Evolutionary conservation across 2,888 invertebrate species (phyloP).

Genomic region (Zygogramma bicolorata): DNA sequence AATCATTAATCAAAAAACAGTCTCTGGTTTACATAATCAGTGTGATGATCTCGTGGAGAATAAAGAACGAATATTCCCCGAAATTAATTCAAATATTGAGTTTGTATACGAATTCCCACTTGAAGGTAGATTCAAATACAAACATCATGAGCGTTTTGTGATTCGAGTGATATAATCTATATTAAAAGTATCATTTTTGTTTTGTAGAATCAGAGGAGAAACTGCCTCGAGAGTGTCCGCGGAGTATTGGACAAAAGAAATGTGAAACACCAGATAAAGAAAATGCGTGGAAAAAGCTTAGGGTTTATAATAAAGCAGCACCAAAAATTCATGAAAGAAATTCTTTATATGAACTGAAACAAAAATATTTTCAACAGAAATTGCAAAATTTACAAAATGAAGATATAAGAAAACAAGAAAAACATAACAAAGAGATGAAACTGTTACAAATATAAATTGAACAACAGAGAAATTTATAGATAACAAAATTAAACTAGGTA

Average conservation of each 20-base stretch:
- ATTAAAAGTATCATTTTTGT: not conserved
- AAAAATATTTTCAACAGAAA: not conserved
- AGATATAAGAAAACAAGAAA: not conserved
- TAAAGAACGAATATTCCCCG: not conserved
- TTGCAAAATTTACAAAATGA: not conserved
- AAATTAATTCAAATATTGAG: constrained; percentile 3
- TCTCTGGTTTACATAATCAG: constrained; percentile 4
- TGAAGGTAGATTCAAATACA: not conserved
- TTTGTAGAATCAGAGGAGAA: not conserved
- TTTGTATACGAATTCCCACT: not conserved
- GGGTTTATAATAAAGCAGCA: not conserved
- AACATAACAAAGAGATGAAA: not conserved
- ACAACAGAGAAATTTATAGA: not conserved
- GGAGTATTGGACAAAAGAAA: not conserved
- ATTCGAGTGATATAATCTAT: not conserved
- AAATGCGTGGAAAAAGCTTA: not conserved
- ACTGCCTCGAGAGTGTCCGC: not conserved
- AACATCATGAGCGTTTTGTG: not conserved
- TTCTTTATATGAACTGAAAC: not conserved
- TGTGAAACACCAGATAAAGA: not conserved
- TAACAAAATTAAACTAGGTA: not conserved
- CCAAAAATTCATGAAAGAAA: not conserved
- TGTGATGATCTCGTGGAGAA: constrained; percentile 10
- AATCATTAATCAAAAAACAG: constrained; percentile 14
- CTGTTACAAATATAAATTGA: not conserved